These are phyloP conservation scores for Grallaria varia DNA, from an alignment of 2,113 vertebrate species.

Conservation along the genomic window DNA sequence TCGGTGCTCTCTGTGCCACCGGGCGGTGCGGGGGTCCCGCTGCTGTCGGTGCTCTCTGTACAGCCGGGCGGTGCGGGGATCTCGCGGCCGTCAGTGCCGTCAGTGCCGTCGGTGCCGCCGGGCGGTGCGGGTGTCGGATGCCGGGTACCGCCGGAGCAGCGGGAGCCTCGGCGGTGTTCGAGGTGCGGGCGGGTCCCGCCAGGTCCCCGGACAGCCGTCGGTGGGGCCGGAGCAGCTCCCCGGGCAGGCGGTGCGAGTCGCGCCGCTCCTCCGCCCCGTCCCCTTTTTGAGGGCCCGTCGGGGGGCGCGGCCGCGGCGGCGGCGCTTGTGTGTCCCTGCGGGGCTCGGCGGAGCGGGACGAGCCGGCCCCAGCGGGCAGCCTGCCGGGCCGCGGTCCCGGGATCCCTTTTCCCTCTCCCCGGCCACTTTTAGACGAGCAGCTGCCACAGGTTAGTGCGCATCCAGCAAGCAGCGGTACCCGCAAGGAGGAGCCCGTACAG, in stretches of 20 bases:
- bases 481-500: not conserved
- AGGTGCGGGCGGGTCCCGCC: too few species aligned
- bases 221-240: fast-evolving
- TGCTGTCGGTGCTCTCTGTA: not conserved
- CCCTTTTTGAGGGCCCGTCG: not conserved
- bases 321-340: not conserved
- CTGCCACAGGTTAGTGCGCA: not conserved
- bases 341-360: not conserved
- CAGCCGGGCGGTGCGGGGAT: too few species aligned
- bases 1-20: not conserved
- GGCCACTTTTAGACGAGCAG: too few species aligned
- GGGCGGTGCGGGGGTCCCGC: too few species aligned
- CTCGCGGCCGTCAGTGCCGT: too few species aligned
- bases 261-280: not conserved
- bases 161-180: not conserved
- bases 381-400: too few species aligned
- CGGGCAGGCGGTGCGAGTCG: fast-evolving
- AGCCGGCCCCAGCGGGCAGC: not conserved
- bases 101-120: not conserved
- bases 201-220: not conserved
- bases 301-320: not conserved
- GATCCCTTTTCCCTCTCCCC: not conserved
- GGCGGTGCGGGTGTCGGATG: not conserved
- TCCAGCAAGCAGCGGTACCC: not conserved
- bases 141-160: too few species aligned